Evolutionary conservation across 2,113 vertebrate species (phyloP), one percentile per base, ranked within the genome.

Genomic region (Chitala chitala): DNA sequence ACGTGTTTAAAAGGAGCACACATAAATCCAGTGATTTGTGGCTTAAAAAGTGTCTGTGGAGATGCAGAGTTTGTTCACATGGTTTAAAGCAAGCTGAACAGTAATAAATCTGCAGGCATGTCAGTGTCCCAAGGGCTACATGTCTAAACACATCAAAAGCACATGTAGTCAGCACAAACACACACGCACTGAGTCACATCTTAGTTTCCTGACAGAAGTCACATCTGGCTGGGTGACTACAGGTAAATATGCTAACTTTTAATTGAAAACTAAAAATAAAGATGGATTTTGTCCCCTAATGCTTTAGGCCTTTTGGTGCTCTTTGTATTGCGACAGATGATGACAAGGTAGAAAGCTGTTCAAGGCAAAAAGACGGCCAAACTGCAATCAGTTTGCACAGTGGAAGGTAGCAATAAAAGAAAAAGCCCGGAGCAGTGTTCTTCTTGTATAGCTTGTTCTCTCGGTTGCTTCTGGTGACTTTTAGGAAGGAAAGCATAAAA

Each of bases 241-340:
- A 95, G 94, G 92, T 98, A 94, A 90, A 92, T 88, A 86, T 91
- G 82, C 76, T 84, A 88, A 89, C 84, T 89, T 92, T 91, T 96
- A 97, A 97, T 96, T 98, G 94, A 94, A 94, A 91, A 93, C n/a
- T n/a, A n/a, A n/a, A n/a, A n/a, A 92, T 95, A 96, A 96, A 94
- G 91, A 89, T 90, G 81, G 85, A 92, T 94, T 90, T 91, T 91
- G 91, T 90, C 89, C 80, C 81, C 87, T 94, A 94, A 95, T 94
- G 89, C 92, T 92, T 94, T 93, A 94, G 90, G 86, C 91, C 94
- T 88, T 92, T 91, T 94, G 48, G 20, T 20, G 48, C 48, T 98
- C 96, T 96, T 92, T 87, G 91, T 92, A 90, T 95, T 91, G 90
- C 90, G 83, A 59, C 84, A 86, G 88, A 84, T 93, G 92, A 92